Evolutionary conservation across 2,113 vertebrate species (phyloP).

Genomic region (Eptesicus fuscus): DNA sequence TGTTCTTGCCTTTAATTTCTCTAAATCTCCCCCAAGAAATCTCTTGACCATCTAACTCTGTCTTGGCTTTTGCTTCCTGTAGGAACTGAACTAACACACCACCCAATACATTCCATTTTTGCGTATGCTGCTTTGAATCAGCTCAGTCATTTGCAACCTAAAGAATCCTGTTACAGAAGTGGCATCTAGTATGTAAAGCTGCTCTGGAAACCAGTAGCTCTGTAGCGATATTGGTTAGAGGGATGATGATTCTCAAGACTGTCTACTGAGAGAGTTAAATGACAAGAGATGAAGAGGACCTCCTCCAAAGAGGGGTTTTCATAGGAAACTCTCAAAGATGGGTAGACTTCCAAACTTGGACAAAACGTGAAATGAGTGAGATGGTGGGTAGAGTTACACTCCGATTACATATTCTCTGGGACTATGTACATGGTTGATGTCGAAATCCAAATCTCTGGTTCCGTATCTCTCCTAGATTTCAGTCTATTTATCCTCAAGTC

Average conservation of each 20-base stretch:
- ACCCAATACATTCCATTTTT: not conserved
- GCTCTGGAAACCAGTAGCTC: not conserved
- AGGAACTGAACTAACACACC: not conserved
- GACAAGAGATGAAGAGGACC: not conserved
- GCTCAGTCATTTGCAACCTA: not conserved
- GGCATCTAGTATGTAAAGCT: not conserved
- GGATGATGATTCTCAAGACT: not conserved
- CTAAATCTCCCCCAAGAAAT: no score
- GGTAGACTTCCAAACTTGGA: not conserved
- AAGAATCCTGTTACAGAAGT: not conserved
- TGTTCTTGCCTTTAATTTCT: not conserved
- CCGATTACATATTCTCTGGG: not conserved
- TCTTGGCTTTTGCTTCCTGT: not conserved
- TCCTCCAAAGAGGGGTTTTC: not conserved
- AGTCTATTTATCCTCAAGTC: no score
- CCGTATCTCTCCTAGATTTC: not conserved
- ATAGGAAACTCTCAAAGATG: not conserved
- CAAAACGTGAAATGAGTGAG: not conserved
- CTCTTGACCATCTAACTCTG: not conserved
- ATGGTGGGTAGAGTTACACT: not conserved
- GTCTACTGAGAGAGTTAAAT: not conserved
- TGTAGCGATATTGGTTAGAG: rapidly evolving
- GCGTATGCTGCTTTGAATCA: not conserved
- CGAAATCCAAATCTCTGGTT: not conserved
- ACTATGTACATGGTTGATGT: not conserved